Evolutionary conservation across 1,140 invertebrate species (phyloP).

Genomic region (Drosophila tropicalis): DNA sequence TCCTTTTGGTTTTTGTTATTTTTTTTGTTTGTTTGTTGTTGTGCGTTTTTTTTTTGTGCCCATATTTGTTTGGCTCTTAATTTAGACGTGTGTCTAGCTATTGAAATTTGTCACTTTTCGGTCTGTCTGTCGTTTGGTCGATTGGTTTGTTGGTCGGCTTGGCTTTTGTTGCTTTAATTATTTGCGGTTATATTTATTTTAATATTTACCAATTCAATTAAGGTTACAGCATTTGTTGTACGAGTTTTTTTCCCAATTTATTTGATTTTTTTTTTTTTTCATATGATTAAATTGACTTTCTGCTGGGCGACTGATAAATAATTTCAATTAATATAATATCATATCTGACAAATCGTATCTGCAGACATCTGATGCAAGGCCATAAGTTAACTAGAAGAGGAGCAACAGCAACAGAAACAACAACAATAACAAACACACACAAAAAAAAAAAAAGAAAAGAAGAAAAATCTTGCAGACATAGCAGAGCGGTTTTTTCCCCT

Average conservation of each 20-base stretch:
- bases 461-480: slow-evolving; percentile 57
- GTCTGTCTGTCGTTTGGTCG: slow-evolving; percentile 14
- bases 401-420: not conserved
- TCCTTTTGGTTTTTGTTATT: slow-evolving; percentile 21
- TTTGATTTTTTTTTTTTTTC: slow-evolving; percentile 15
- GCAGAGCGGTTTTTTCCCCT: slow-evolving; percentile 23
- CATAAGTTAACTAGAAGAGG: slow-evolving; percentile 43
- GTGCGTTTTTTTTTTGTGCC: slow-evolving; percentile 21
- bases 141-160: slow-evolving; percentile 31
- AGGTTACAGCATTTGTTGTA: slow-evolving; percentile 29
- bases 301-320: slow-evolving; percentile 39
- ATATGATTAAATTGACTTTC: slow-evolving; percentile 63
- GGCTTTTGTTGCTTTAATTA: slow-evolving; percentile 82
- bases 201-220: slow-evolving; percentile 83
- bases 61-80: slow-evolving; percentile 67
- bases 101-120: slow-evolving; percentile 55
- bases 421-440: not conserved
- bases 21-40: slow-evolving; percentile 28
- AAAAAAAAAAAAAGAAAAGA: slow-evolving; percentile 5
- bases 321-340: slow-evolving; percentile 79
- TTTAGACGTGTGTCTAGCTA: slow-evolving; percentile 76
- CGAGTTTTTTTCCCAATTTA: not conserved
- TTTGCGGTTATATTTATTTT: slow-evolving; percentile 82
- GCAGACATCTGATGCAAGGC: slow-evolving; percentile 57
- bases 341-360: slow-evolving; percentile 73